Conservation (phyloP, 2,888 invertebrate genomes). For the Cylloceria caligata region DNA sequence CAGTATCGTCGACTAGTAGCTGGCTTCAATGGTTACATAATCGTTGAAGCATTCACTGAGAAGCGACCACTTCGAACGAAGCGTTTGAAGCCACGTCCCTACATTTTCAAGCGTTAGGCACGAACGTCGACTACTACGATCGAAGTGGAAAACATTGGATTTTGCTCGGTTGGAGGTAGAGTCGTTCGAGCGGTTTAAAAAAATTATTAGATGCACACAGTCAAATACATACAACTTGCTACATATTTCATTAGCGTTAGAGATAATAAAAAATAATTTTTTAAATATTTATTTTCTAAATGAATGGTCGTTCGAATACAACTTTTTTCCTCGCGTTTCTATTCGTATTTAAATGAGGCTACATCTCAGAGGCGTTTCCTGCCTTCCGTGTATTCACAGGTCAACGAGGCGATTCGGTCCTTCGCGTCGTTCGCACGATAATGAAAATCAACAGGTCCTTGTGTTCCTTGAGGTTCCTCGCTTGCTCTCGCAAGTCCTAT, state of each 20-base stretch:
- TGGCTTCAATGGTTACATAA: slow-evolving; percentile 36
- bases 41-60: no score
- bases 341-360: slow-evolving; percentile 57
- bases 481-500: slow-evolving; percentile 1
- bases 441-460: slow-evolving; percentile 48
- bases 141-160: slow-evolving; percentile 36
- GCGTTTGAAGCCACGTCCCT: slow-evolving; percentile 30
- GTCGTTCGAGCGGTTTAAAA: background rate
- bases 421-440: background rate
- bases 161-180: background rate
- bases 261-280: no score
- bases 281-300: slow-evolving; percentile 13
- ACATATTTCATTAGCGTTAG: background rate
- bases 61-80: slow-evolving; percentile 10
- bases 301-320: background rate
- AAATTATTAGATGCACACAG: background rate
- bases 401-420: slow-evolving; percentile 10
- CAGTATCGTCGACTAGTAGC: background rate
- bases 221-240: background rate
- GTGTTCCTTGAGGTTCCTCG: background rate
- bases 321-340: slow-evolving; percentile 11
- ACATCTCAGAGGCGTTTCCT: slow-evolving; percentile 50
- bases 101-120: slow-evolving; percentile 5
- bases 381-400: slow-evolving; percentile 55
- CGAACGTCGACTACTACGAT: slow-evolving; percentile 20